Evolutionary conservation across 2,888 invertebrate species (phyloP).

Genomic region (Galeruca laticollis): DNA sequence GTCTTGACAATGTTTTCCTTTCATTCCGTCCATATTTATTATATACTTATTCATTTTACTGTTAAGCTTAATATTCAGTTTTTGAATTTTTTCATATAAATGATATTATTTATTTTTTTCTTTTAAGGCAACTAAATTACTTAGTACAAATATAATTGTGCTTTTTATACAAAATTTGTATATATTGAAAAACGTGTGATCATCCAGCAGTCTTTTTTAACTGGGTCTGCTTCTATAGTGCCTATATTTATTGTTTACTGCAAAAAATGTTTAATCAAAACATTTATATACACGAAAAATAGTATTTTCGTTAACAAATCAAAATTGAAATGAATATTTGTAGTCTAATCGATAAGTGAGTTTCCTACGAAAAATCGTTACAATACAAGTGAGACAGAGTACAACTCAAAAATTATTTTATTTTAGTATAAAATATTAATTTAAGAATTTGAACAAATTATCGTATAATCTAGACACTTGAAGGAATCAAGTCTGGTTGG

Average conservation of each 20-base stretch:
- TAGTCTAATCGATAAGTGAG: no score
- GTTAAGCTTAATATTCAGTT: conserved; percentile 41
- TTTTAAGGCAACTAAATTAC: conserved; percentile 58
- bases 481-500: no score
- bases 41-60: conserved; percentile 26
- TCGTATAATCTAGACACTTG: no score
- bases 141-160: conserved; percentile 58
- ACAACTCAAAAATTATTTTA: no score
- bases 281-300: background rate
- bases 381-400: no score
- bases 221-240: conserved; percentile 7
- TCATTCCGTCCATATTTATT: conserved; percentile 11
- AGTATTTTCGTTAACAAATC: no score
- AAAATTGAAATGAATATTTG: no score
- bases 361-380: no score
- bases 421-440: no score
- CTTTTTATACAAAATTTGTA: conserved; percentile 54
- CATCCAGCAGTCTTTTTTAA: conserved; percentile 46
- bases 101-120: conserved; percentile 53
- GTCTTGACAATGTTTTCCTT: background rate
- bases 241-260: background rate
- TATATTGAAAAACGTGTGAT: conserved; percentile 53
- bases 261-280: background rate
- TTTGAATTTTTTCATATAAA: conserved; percentile 39
- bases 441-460: no score